These are phyloP conservation scores for Electrona antarctica DNA, from an alignment of 2,113 vertebrate genomes.

Conservation along the genomic window DNA sequence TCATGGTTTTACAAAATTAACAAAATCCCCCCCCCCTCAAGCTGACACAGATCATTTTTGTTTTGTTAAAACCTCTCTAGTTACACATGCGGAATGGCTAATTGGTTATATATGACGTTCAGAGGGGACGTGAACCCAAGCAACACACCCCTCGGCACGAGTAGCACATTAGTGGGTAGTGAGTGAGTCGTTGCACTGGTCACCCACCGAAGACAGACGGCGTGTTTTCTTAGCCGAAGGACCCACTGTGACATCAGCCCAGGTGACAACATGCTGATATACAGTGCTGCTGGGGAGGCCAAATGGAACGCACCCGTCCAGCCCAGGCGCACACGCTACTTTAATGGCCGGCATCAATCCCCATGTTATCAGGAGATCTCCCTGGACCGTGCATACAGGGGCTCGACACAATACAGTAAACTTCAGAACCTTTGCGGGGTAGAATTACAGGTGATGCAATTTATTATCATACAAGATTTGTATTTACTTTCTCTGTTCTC, in stretches of 20 bases:
- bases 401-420: slow-evolving; percentile 21
- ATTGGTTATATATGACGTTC: slow-evolving; percentile 45
- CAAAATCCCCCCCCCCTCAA: not conserved
- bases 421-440: slow-evolving; percentile 45
- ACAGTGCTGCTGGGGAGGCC: slow-evolving; percentile 55
- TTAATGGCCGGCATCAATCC: slow-evolving; percentile 70
- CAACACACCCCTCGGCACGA: slow-evolving; percentile 34
- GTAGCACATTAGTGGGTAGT: slow-evolving; percentile 55
- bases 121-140: slow-evolving; percentile 34
- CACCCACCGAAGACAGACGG: slow-evolving; percentile 41
- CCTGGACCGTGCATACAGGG: slow-evolving; percentile 10
- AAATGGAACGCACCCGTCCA: slow-evolving; percentile 46
- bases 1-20: slow-evolving; percentile 9
- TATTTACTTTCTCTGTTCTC: slow-evolving; percentile 64
- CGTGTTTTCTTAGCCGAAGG: slow-evolving; percentile 65
- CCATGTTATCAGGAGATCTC: slow-evolving; percentile 70
- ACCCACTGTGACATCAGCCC: slow-evolving; percentile 68
- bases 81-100: slow-evolving; percentile 30
- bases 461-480: slow-evolving; percentile 62
- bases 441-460: slow-evolving; percentile 67
- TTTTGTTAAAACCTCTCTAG: slow-evolving; percentile 49
- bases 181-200: slow-evolving; percentile 40
- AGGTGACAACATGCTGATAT: slow-evolving; percentile 73
- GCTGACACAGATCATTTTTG: slow-evolving; percentile 27
- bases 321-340: slow-evolving; percentile 35